A percentile compares a stretch with the other conserved stretches of the same genome.
Evolutionary conservation across 2,797 vertebrate species (phyloP).

Genomic region (Manis pentadactyla): DNA sequence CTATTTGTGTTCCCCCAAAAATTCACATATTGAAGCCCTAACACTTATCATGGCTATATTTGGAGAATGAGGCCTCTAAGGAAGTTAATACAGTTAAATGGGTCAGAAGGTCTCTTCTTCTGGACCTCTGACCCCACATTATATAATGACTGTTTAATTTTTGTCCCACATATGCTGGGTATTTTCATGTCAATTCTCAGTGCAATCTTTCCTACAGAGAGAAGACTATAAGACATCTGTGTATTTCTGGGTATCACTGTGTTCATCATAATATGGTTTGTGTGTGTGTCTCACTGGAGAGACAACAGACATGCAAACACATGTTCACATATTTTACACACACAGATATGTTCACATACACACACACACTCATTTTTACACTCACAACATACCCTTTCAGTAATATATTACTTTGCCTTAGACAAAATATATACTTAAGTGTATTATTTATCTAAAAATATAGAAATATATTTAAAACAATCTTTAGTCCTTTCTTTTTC

Average conservation of each 20-base stretch:
- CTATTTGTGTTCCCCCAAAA: neutral
- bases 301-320: neutral
- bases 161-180: neutral
- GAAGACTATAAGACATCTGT: too few relatives aligned
- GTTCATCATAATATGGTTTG: neutral
- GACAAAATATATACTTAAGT: neutral
- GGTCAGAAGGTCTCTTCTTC: neutral
- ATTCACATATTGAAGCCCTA: neutral
- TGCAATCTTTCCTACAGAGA: neutral
- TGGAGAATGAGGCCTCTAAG: neutral
- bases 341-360: too few relatives aligned
- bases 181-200: neutral
- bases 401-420: neutral
- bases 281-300: neutral
- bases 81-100: neutral
- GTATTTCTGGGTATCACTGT: neutral
- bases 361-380: neutral
- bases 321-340: neutral
- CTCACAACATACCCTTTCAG: neutral
- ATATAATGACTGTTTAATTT: neutral
- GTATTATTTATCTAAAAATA: neutral
- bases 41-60: neutral
- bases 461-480: neutral
- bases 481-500: neutral
- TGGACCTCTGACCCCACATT: neutral